These are phyloP conservation scores for Alfaro cultratus DNA, from an alignment of 2,797 vertebrate genomes.

Conservation along the genomic window DNA sequence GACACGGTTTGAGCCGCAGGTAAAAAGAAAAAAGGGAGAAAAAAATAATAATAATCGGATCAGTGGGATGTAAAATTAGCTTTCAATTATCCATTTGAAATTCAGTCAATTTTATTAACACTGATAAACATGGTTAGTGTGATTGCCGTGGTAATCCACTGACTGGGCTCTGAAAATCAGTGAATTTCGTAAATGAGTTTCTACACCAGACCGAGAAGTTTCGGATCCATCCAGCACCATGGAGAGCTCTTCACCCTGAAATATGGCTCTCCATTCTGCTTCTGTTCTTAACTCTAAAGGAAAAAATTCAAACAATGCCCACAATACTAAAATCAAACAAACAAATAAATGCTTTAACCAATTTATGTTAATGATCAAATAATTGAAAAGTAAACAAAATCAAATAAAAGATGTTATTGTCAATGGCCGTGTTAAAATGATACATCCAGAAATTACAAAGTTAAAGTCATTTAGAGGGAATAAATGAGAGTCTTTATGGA, in stretches of 20 bases:
- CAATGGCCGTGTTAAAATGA: not conserved
- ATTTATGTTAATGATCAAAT: not conserved
- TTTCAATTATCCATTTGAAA: not conserved
- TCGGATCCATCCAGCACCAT: slow-evolving; percentile 31
- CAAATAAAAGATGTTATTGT: not conserved
- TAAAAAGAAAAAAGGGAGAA: not conserved
- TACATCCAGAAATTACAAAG: not conserved
- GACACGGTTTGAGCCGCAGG: not conserved
- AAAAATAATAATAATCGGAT: too few relatives aligned
- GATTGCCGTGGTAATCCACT: not conserved
- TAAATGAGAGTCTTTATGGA: not conserved
- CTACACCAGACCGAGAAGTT: not conserved
- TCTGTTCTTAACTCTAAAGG: not conserved
- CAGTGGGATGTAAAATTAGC: not conserved
- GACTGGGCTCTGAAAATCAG: not conserved
- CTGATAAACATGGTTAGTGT: not conserved
- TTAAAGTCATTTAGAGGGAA: not conserved
- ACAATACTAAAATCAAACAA: not conserved
- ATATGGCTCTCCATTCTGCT: not conserved
- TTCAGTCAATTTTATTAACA: not conserved
- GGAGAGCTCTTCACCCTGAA: slow-evolving; percentile 42
- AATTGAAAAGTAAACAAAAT: not conserved
- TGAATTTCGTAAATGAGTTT: not conserved
- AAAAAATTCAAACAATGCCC: too few relatives aligned
- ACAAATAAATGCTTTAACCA: not conserved